phyloP scores from a whole-genome alignment of 2,113 vertebrate species.

The Agapornis roseicollis region DNA sequence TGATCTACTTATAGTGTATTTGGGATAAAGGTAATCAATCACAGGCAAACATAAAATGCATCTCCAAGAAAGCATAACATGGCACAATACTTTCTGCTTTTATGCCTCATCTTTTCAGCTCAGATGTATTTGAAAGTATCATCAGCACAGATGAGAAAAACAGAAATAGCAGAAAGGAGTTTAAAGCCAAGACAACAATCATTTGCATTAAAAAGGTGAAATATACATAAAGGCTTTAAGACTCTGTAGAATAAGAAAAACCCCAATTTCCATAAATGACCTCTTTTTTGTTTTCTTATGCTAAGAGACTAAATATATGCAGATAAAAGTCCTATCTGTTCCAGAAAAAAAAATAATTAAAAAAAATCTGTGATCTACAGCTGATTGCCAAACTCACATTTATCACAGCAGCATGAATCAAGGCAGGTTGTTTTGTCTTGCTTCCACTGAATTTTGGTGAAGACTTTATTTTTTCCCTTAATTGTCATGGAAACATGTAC shows the following conservation, averaged over 20 bases:
- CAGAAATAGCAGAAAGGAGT: neutral
- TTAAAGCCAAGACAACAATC: neutral
- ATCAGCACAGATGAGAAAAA: neutral
- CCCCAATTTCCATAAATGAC: neutral
- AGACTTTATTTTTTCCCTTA: constrained; percentile 27
- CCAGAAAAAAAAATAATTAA: neutral
- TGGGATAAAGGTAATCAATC: neutral
- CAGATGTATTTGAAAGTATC: neutral
- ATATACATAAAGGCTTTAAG: neutral
- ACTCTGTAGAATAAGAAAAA: neutral
- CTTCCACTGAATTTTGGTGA: constrained; percentile 7
- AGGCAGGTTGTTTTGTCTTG: constrained; percentile 31
- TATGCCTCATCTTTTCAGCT: neutral
- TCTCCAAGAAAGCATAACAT: neutral
- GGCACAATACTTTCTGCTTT: neutral
- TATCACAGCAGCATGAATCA: constrained; percentile 9
- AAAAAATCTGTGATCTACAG: neutral
- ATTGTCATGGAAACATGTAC: constrained; percentile 47
- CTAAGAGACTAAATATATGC: neutral
- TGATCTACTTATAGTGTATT: neutral
- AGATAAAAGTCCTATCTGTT: neutral
- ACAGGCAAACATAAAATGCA: neutral
- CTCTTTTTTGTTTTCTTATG: neutral
- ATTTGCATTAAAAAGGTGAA: neutral
- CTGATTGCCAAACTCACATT: constrained; percentile 6